Evolutionary conservation across 2,888 invertebrate genomes (phyloP), one percentile per base, ranked within the genome.

Genomic region (Drepana falcataria): DNA sequence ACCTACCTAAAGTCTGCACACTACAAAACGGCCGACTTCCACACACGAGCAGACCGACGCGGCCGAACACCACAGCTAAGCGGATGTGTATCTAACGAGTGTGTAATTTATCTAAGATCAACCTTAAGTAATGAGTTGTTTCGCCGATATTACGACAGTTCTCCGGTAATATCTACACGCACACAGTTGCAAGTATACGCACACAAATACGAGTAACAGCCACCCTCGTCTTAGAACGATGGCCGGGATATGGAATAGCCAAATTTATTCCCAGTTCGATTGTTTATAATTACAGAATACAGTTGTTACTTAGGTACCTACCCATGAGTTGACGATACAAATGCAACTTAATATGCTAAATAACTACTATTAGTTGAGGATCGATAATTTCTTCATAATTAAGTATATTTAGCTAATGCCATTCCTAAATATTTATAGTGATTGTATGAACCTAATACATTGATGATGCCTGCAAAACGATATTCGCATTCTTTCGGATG

Each of bases 91-190:
- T 55, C 59, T 64, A 71, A 77, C 71, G 71, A 70, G 69, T 69
- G 71, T 69, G 75, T 79, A 77, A 77, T 80, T 79, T 83, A 83
- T 83, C 82, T 80, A 75, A 81, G 81, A 83, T 82, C 82, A 71
- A 73, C 66, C 74, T 77, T 82, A 82, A 83, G 83, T 83, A 83
- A 83, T 82, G 81, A 83, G 80, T 79, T 78, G 78, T 79, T 77
- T 70, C 74, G 72, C 77, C 69, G 70, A 73, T 67, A 71, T 66
- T 62, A 65, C 63, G 68, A 65, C 60, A 59, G 44, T 55, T 52
- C 63, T 58, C 61, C 55, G 44, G 40, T 55, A 51, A 55, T 58
- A 55, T 44, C 51, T 49, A 54, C 35, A 48, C 55, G 44, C 55
- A 53, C 63, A 52, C 60, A 63, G 59, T 59, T 59, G 58, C 52